Evolutionary conservation across 2,888 invertebrate genomes (phyloP).

Genomic region (Muschampia plurimacula): DNA sequence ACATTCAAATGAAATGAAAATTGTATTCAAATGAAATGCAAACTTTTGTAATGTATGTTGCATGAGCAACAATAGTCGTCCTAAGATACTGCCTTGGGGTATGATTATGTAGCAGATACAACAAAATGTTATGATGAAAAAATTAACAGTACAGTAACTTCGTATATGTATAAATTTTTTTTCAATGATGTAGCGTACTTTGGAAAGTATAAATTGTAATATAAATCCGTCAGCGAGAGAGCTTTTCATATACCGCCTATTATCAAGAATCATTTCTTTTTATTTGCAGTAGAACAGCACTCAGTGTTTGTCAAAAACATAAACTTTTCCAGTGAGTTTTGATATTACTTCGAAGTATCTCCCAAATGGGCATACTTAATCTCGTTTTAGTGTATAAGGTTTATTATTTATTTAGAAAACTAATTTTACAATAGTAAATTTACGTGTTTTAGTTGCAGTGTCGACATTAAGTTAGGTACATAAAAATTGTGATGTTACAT

Average conservation of each 20-base stretch:
- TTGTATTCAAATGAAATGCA: conserved; percentile 3
- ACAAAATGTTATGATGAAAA: background rate
- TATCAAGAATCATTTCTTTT: background rate
- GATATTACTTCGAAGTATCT: background rate
- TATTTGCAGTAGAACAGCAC: background rate
- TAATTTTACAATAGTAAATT: conserved; percentile 37
- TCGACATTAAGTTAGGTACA: conserved; percentile 39
- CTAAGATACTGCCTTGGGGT: conserved; percentile 7
- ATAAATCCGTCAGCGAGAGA: conserved; percentile 6
- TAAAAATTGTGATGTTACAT: conserved; percentile 44
- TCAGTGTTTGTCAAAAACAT: background rate
- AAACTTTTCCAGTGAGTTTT: background rate
- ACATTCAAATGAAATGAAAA: too few relatives aligned
- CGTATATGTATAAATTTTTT: background rate
- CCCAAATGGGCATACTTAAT: background rate
- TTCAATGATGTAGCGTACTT: background rate
- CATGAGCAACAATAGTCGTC: background rate
- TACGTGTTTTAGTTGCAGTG: conserved; percentile 14
- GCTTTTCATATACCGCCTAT: conserved; percentile 8
- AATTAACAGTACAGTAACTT: background rate
- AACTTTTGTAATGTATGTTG: background rate
- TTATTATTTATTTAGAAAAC: conserved; percentile 48
- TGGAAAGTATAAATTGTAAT: background rate
- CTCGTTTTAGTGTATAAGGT: conserved; percentile 8
- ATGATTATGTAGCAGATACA: background rate